phyloP scores from a whole-genome alignment of 1,140 invertebrate species.

The Goniozus legneri region DNA sequence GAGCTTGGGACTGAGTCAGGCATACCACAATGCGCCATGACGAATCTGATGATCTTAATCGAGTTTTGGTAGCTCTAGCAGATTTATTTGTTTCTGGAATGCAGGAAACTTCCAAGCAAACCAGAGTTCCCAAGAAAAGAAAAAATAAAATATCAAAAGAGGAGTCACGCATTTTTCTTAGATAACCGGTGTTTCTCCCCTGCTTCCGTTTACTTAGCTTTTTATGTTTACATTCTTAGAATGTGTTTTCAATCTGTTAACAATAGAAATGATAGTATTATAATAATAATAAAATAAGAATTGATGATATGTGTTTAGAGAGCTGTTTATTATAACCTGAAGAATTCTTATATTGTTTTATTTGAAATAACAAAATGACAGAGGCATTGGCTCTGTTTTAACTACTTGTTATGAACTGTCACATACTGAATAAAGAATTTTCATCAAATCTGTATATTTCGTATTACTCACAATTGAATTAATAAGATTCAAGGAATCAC shows the following conservation, averaged over 20 bases:
- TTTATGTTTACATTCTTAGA: conserved; percentile 10
- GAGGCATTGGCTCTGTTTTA: no score
- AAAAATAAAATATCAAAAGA: conserved; percentile 24
- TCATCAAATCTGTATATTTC: no score
- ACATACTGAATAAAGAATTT: no score
- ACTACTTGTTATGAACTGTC: no score
- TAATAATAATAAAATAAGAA: no score
- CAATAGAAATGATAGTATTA: conserved; percentile 5
- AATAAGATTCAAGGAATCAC: no score
- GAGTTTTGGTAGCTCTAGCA: conserved; percentile 27
- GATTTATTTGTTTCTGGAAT: conserved; percentile 25
- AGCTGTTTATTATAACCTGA: no score
- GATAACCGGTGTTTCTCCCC: conserved; percentile 19
- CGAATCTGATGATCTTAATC: conserved; percentile 23
- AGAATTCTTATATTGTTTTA: no score
- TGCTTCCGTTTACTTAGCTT: conserved; percentile 16
- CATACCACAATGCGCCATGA: conserved; percentile 47
- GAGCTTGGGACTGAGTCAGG: conserved; percentile 43
- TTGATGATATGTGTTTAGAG: no score
- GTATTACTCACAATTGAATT: no score
- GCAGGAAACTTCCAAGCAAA: conserved; percentile 14
- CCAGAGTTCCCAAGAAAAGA: conserved; percentile 23
- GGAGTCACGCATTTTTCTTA: conserved; percentile 33
- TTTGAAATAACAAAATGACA: no score
- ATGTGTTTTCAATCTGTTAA: conserved; percentile 17